Conservation (phyloP, 1,140 invertebrate species). For the Phocides pigmalion region DNA sequence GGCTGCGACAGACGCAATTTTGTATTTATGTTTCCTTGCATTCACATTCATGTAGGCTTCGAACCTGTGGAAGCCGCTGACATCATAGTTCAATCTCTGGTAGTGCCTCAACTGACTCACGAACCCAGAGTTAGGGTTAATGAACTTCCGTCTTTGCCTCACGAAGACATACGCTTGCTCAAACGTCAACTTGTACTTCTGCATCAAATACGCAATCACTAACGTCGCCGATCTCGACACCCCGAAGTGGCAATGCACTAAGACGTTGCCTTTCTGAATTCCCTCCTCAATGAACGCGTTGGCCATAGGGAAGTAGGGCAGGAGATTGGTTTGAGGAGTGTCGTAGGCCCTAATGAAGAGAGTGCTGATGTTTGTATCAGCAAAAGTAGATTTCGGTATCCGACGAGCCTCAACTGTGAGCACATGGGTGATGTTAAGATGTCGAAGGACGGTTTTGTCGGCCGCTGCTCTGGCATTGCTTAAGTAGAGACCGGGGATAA, state of each 20-base stretch:
- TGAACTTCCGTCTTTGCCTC: conserved; percentile 93
- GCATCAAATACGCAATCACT: conserved; percentile 97
- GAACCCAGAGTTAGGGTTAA: conserved; percentile 98
- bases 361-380: conserved; percentile 61
- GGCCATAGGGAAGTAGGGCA: conserved; percentile 77
- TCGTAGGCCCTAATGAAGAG: conserved; percentile 77
- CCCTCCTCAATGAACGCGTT: conserved; percentile 76
- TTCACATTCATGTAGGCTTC: conserved; percentile 70
- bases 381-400: conserved; percentile 66
- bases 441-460: conserved; percentile 60
- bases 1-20: conserved; percentile 67
- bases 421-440: conserved; percentile 76
- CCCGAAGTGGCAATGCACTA: conserved; percentile 98
- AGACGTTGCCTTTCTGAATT: conserved; percentile 85
- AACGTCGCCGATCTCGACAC: conserved; percentile 97
- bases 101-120: conserved; percentile 96
- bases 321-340: conserved; percentile 69
- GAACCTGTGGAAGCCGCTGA: conserved; percentile 58
- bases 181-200: conserved; percentile 93
- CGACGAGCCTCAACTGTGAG: conserved; percentile 70
- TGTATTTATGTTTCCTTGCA: conserved; percentile 68
- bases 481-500: conserved; percentile 72
- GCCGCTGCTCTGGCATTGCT: conserved; percentile 73
- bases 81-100: conserved; percentile 64
- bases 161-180: conserved; percentile 95